A percentile compares a stretch with the other conserved stretches of the same genome.
These are phyloP conservation scores for Rhaphigaster nebulosa DNA, from an alignment of 2,888 invertebrate genomes.

Conservation along the genomic window DNA sequence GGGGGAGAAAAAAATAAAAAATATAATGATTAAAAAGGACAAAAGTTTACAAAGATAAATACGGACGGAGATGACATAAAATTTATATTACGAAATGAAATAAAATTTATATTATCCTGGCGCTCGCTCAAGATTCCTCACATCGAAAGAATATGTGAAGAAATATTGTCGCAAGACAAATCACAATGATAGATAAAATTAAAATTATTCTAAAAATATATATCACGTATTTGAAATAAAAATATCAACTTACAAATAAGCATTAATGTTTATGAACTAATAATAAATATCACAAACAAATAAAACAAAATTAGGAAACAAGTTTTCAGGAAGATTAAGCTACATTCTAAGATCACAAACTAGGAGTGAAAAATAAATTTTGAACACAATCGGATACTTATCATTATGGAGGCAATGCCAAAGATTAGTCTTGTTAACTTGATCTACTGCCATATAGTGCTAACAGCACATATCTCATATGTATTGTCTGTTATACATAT, in stretches of 20 bases:
- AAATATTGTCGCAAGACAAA: background rate
- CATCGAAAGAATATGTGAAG: background rate
- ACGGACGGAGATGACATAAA: constrained; percentile 44
- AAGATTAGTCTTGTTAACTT: background rate
- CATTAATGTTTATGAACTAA: background rate
- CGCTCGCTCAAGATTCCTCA: background rate
- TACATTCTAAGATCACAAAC: background rate
- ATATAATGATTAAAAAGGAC: background rate
- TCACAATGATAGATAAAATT: constrained; percentile 15
- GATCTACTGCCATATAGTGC: background rate
- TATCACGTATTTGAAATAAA: background rate
- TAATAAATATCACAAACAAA: background rate
- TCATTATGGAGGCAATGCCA: background rate
- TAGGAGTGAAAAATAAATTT: background rate
- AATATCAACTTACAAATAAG: background rate
- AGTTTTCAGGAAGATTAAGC: background rate
- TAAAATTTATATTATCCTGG: constrained; percentile 33
- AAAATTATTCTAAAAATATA: background rate
- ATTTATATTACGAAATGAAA: constrained; percentile 43
- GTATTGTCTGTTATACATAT: background rate
- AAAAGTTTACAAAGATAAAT: constrained; percentile 21
- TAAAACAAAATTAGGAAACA: constrained; percentile 21
- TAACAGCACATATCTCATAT: background rate
- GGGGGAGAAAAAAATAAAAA: background rate
- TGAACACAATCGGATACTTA: background rate